Evolutionary conservation across 1,140 invertebrate genomes (phyloP).

Genomic region (Eupeodes corollae): DNA sequence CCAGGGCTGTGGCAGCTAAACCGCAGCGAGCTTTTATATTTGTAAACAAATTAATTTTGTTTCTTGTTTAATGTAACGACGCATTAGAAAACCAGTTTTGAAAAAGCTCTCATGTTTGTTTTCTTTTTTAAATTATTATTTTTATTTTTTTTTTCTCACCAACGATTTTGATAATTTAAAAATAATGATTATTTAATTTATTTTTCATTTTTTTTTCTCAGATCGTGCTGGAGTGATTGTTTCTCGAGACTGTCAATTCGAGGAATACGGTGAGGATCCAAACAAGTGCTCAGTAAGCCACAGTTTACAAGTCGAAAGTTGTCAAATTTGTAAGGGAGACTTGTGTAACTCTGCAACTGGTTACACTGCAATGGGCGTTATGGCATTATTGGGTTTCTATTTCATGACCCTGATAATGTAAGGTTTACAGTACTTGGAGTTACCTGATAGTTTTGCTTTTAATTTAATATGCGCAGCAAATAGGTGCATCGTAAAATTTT

Average conservation of each 20-base stretch:
- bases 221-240: constrained; percentile 28
- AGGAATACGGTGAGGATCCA: constrained; percentile 25
- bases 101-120: neutral
- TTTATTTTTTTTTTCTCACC: no score
- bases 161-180: neutral
- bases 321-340: constrained; percentile 43
- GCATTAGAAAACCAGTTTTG: no score
- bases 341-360: constrained; percentile 40
- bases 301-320: constrained; percentile 30
- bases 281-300: constrained; percentile 27
- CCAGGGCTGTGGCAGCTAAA: no score
- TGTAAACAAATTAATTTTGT: no score
- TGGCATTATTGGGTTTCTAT: constrained; percentile 24
- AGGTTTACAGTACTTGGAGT: no score
- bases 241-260: constrained; percentile 32
- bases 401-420: no score
- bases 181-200: neutral
- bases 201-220: constrained; percentile 5
- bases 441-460: no score
- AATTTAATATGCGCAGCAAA: no score
- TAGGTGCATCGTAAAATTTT: no score
- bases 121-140: no score
- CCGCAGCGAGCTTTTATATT: no score
- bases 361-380: constrained; percentile 36
- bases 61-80: no score